Conservation (phyloP, 2,113 vertebrate species). For the Corythornis cristatus region DNA sequence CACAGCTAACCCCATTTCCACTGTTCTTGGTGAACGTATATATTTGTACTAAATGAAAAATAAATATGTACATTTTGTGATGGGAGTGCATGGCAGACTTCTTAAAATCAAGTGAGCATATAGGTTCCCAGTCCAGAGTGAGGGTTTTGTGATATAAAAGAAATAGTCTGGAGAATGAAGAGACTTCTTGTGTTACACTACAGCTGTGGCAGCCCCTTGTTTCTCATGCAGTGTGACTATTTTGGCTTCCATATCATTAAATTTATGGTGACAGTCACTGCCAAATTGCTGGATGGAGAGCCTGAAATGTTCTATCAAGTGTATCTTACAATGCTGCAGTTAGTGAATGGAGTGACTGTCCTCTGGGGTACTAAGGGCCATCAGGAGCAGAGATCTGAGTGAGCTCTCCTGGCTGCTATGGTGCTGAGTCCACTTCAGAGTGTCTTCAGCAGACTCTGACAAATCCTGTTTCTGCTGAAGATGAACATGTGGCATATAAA, state of each 20-base stretch:
- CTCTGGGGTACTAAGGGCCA: not conserved
- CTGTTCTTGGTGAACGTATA: not conserved
- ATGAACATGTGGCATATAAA: not conserved
- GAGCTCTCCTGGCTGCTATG: not conserved
- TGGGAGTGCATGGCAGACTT: not conserved
- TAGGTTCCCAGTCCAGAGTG: not conserved
- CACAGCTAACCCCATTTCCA: not conserved
- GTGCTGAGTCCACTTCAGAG: not conserved
- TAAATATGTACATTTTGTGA: not conserved
- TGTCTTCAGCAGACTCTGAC: not conserved
- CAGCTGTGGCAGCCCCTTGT: not conserved
- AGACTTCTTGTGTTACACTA: not conserved
- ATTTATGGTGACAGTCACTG: not conserved
- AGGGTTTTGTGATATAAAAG: not conserved
- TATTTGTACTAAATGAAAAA: not conserved
- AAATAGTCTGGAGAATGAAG: not conserved
- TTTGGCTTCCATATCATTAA: not conserved
- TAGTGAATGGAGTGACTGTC: not conserved
- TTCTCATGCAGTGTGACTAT: not conserved
- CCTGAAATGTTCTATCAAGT: not conserved
- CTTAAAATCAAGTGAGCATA: not conserved
- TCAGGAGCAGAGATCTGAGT: not conserved
- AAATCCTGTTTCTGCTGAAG: not conserved
- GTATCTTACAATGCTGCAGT: accelerated
- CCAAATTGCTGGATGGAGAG: not conserved